Evolutionary conservation across 1,140 invertebrate species (phyloP).

Genomic region (Megathymus violae): DNA sequence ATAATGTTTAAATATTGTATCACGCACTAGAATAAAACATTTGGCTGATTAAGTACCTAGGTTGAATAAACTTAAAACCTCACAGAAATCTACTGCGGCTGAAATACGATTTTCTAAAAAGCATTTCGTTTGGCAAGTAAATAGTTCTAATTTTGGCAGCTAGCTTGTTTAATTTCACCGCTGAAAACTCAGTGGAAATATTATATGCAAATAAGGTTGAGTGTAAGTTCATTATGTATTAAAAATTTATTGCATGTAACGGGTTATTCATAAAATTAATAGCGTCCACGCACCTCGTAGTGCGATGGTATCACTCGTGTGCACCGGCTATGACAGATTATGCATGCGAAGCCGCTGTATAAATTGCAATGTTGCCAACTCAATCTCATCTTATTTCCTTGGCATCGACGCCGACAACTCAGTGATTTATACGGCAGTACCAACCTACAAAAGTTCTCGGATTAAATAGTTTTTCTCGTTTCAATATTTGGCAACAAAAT

Average conservation of each 20-base stretch:
- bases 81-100: conserved; percentile 24
- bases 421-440: conserved; percentile 72
- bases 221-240: background rate
- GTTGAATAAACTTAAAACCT: conserved; percentile 18
- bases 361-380: conserved; percentile 72
- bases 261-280: conserved; percentile 41
- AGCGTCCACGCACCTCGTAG: conserved; percentile 29
- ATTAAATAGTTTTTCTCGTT: conserved; percentile 81
- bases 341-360: conserved; percentile 39
- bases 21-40: background rate
- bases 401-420: conserved; percentile 73
- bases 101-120: conserved; percentile 31
- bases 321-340: conserved; percentile 43
- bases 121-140: conserved; percentile 33
- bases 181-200: background rate
- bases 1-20: conserved; percentile 17
- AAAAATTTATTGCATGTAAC: conserved; percentile 14
- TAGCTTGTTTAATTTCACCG: conserved; percentile 15
- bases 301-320: conserved; percentile 37
- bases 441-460: conserved; percentile 81
- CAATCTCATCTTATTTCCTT: conserved; percentile 80
- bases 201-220: background rate
- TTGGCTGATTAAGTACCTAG: too few relatives aligned
- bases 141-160: conserved; percentile 35
- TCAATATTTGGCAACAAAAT: conserved; percentile 76